Evolutionary conservation across 2,888 invertebrate species (phyloP).

Genomic region (Drosophila borealis): DNA sequence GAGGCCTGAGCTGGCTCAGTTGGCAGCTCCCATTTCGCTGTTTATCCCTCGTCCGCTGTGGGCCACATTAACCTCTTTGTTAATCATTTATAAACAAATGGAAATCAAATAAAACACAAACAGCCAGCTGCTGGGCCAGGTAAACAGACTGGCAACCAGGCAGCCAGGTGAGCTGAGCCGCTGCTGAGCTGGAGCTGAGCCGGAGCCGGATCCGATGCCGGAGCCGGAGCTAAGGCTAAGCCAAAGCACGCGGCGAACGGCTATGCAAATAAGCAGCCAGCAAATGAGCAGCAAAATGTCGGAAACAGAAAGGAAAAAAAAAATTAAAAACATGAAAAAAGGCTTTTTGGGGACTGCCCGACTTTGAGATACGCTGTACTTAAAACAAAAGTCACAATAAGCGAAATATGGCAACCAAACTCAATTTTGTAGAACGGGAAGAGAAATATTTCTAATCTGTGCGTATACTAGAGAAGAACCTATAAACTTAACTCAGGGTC

Average conservation of each 20-base stretch:
- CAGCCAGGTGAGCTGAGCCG: constrained; percentile 40
- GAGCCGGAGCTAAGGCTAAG: constrained; percentile 17
- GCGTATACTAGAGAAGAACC: no score
- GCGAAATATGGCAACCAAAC: no score
- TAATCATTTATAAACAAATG: constrained; percentile 79
- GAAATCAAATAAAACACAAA: constrained; percentile 71
- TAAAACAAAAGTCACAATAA: not conserved
- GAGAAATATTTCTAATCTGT: no score
- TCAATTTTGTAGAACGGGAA: no score
- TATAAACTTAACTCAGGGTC: no score
- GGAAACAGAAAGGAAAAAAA: constrained; percentile 28
- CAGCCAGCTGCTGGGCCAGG: constrained; percentile 28
- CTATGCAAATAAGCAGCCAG: constrained; percentile 72
- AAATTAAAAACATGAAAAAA: constrained; percentile 7
- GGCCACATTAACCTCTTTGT: constrained; percentile 78
- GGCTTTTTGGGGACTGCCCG: no score
- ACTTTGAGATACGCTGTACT: not conserved
- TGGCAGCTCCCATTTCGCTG: constrained; percentile 48
- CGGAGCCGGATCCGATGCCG: not conserved
- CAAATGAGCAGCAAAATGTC: constrained; percentile 68
- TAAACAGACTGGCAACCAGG: constrained; percentile 18
- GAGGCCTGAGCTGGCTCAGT: constrained; percentile 6
- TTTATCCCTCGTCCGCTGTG: constrained; percentile 45
- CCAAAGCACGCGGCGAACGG: constrained; percentile 32
- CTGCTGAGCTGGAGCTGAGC: constrained; percentile 29